Evolutionary conservation across 2,888 invertebrate genomes (phyloP).

Genomic region (Polyploca ridens): DNA sequence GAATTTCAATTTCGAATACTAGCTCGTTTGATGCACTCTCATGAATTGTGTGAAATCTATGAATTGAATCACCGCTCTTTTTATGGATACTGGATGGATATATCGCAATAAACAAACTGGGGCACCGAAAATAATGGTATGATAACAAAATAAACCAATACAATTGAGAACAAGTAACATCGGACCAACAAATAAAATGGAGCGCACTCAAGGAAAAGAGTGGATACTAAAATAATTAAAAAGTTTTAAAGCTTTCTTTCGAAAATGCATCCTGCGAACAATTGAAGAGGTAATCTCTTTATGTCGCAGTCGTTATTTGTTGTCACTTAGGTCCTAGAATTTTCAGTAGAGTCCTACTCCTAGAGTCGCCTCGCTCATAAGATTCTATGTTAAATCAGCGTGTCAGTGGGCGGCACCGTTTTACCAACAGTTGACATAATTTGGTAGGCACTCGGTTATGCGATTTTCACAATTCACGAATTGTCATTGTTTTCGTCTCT

Average conservation of each 20-base stretch:
- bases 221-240: background rate
- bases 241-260: background rate
- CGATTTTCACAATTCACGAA: too few relatives aligned
- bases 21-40: background rate
- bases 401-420: too few relatives aligned
- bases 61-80: background rate
- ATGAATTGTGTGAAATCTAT: background rate
- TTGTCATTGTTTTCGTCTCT: too few relatives aligned
- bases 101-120: too few relatives aligned
- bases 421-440: too few relatives aligned
- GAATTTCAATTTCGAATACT: background rate
- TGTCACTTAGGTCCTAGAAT: too few relatives aligned
- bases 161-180: background rate
- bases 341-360: too few relatives aligned
- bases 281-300: background rate
- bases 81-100: too few relatives aligned
- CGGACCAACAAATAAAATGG: background rate
- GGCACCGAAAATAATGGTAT: too few relatives aligned
- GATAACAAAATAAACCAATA: background rate
- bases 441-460: too few relatives aligned
- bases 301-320: background rate
- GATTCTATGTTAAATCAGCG: too few relatives aligned
- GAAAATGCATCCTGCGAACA: background rate
- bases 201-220: slow-evolving; percentile 1
- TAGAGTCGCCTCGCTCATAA: too few relatives aligned